Evolutionary conservation across 2,113 vertebrate genomes (phyloP), one percentile per base, ranked within the genome.

Genomic region (Gallinago jamesoni): DNA sequence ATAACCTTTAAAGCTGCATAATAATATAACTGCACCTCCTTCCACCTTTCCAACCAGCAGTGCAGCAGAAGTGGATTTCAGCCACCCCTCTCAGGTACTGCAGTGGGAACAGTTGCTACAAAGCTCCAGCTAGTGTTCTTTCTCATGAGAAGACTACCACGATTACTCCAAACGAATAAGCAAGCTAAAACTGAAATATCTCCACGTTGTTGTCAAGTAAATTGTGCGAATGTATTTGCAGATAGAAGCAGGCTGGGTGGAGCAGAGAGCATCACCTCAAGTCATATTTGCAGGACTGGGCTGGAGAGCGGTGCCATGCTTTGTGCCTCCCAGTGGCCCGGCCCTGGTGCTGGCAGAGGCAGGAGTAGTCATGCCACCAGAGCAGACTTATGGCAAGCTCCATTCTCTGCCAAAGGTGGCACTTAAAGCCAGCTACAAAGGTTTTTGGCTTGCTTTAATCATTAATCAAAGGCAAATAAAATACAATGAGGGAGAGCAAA

Each of bases 1-100:
- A 93, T 39, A 94, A 57, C 62, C 27, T 70, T 94, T 92, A 94
- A 97, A 96, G 33, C 80, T 92, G 78, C 64, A 72, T 87, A 91
- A 96, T 89, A 67, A 96, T 89, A 67, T 59, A 68, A 78, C 91
- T 80, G 63, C 13, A 86, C 45, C 63, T 94, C 80, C 91, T 96
- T 72, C 76, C 77, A 43, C 89, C 16, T 96, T 96, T 95, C 90
- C 96, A 84, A 28, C 47, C 8, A 37, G 63, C 75, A 91, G 63
- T 43, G 70, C 64, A 77, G 93, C 94, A 87, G 70, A 89, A 22
- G 18, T 48, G 77, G 72, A 69, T 92, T 96, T 96, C 85, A 90
- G 81, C 91, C 87, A 77, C 74, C 7, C 1, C 30, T 56, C 76
- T 94, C 63, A 8, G 53, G 43, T 43, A n/a, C 10, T 83, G 64